Percentiles rank a stretch among this genome's conserved stretches.
These are phyloP conservation scores for Paracentrotus lividus DNA, from an alignment of 53 echinoderm and acorn worm species.

Conservation along the genomic window DNA sequence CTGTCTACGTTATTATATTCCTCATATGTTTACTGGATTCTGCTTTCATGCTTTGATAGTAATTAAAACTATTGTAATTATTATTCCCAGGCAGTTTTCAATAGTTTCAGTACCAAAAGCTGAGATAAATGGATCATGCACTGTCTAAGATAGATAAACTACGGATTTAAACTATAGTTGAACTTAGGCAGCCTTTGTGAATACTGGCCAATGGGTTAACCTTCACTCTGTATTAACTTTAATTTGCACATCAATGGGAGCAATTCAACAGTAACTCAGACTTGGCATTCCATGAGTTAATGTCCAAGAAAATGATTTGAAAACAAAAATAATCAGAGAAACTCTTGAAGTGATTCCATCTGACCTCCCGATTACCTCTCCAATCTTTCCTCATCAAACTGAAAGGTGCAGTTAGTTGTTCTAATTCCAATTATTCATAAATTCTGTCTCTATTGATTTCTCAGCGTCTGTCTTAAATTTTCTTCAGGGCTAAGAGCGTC, in stretches of 20 bases:
- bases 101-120: no score
- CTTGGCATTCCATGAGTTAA: background rate
- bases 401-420: slow-evolving; percentile 28
- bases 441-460: slow-evolving; percentile 57
- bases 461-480: slow-evolving; percentile 41
- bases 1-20: no score
- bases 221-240: no score
- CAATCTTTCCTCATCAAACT: background rate
- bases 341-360: background rate
- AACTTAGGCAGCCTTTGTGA: no score
- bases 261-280: background rate
- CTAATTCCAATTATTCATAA: slow-evolving; percentile 67
- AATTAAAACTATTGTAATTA: no score
- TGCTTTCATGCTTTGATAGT: no score
- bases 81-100: no score
- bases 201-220: no score
- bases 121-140: no score
- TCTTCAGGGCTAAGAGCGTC: slow-evolving; percentile 22
- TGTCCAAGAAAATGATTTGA: background rate
- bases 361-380: slow-evolving; percentile 49
- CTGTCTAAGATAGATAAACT: no score
- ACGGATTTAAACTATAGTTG: no score
- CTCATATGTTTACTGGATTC: no score
- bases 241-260: background rate
- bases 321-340: slow-evolving; percentile 18